Conservation (phyloP, 2,113 vertebrate genomes). For the Dermatemys mawii region DNA sequence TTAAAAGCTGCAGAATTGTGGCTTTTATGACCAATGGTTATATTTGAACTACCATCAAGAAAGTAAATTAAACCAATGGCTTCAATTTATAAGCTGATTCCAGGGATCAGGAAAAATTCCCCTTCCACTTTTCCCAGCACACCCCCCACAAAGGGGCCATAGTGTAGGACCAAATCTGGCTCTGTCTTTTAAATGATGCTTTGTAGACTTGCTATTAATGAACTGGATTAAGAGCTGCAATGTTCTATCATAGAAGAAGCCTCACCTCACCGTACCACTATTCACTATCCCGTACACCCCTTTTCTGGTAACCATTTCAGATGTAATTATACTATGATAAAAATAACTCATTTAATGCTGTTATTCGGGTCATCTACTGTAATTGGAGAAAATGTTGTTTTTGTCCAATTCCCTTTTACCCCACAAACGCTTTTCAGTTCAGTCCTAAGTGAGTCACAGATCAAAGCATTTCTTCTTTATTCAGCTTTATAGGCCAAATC, state of each 20-base stretch:
- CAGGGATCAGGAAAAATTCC: neutral
- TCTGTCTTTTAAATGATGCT: neutral
- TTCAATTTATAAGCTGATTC: neutral
- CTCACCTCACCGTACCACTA: neutral
- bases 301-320: neutral
- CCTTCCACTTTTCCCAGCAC: neutral
- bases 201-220: neutral
- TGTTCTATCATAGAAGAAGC: conserved; percentile 15
- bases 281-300: neutral
- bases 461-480: conserved; percentile 74
- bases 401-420: conserved; percentile 20
- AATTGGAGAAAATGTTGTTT: conserved; percentile 53
- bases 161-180: neutral
- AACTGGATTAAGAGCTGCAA: neutral
- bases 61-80: neutral
- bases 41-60: neutral
- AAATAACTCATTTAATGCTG: neutral
- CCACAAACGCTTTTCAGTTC: conserved; percentile 58
- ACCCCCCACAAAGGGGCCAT: neutral
- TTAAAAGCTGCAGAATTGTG: neutral
- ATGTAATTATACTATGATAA: neutral
- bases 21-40: neutral
- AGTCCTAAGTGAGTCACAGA: conserved; percentile 66
- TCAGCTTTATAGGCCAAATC: conserved; percentile 75
- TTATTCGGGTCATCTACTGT: conserved; percentile 45